Conservation (phyloP, 2,888 invertebrate genomes). For the Brachypalpus laphriformis region DNA sequence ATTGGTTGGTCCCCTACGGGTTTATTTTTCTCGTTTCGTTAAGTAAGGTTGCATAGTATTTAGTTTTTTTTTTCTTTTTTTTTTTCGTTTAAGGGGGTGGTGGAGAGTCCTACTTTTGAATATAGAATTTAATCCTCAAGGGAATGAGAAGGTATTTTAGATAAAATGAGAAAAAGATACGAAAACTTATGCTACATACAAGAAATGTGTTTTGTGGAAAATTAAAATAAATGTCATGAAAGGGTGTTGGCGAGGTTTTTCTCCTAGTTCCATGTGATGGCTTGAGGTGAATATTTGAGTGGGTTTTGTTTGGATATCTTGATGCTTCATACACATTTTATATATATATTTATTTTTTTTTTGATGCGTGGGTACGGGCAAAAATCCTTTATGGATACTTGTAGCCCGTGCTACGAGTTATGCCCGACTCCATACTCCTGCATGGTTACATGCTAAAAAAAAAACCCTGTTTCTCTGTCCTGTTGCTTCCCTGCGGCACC, state of each 20-base stretch:
- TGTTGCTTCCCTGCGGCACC: too few species aligned
- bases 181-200: background rate
- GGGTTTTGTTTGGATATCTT: too few species aligned
- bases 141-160: background rate
- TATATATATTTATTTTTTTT: too few species aligned
- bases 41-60: constrained; percentile 12
- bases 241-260: background rate
- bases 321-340: too few species aligned
- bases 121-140: background rate
- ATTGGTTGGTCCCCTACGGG: constrained; percentile 3
- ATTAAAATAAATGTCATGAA: background rate
- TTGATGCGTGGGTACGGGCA: too few species aligned
- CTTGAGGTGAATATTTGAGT: too few species aligned
- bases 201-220: background rate
- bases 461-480: too few species aligned
- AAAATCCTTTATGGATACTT: too few species aligned
- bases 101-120: background rate
- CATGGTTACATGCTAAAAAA: too few species aligned
- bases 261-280: too few species aligned
- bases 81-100: background rate
- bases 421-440: too few species aligned
- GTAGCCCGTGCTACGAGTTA: too few species aligned
- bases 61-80: background rate
- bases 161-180: background rate
- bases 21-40: constrained; percentile 13